These are phyloP conservation scores for Pachyuromys duprasi DNA, from an alignment of 2,797 vertebrate species.

Conservation along the genomic window DNA sequence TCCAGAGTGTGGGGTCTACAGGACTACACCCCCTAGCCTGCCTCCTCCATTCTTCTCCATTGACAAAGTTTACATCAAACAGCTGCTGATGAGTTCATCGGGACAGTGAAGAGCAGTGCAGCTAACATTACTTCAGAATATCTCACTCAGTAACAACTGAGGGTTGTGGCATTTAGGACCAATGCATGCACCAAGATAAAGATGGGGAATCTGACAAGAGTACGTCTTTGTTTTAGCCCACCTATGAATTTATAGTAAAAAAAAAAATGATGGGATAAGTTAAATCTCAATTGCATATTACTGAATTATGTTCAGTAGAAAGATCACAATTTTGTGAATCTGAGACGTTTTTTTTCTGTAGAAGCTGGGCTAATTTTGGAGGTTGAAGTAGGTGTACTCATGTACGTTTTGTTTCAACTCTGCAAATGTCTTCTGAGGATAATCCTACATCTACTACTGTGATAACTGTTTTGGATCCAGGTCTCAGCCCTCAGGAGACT, in stretches of 20 bases:
- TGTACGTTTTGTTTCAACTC: slow-evolving; percentile 29
- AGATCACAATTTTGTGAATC: neutral
- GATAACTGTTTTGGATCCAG: neutral
- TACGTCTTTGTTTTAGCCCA: neutral
- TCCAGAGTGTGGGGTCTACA: neutral
- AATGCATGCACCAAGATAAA: neutral
- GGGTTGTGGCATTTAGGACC: neutral
- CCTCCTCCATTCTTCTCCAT: neutral
- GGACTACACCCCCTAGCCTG: no score
- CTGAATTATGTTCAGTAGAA: neutral
- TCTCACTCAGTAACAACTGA: neutral
- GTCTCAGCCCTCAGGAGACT: neutral
- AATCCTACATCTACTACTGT: neutral
- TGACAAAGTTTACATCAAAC: neutral
- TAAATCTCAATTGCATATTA: slow-evolving; percentile 20
- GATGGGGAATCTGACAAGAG: neutral
- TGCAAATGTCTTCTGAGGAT: neutral
- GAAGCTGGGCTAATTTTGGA: neutral
- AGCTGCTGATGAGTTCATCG: neutral
- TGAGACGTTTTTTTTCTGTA: slow-evolving; percentile 30
- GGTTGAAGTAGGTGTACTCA: slow-evolving; percentile 28
- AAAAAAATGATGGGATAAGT: neutral
- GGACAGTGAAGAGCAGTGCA: neutral
- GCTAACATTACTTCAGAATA: no score
- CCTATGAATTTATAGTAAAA: neutral